A percentile compares a stretch with the other conserved stretches of the same genome.
Evolutionary conservation across 2,888 invertebrate species (phyloP).

Genomic region (Nezara viridula): DNA sequence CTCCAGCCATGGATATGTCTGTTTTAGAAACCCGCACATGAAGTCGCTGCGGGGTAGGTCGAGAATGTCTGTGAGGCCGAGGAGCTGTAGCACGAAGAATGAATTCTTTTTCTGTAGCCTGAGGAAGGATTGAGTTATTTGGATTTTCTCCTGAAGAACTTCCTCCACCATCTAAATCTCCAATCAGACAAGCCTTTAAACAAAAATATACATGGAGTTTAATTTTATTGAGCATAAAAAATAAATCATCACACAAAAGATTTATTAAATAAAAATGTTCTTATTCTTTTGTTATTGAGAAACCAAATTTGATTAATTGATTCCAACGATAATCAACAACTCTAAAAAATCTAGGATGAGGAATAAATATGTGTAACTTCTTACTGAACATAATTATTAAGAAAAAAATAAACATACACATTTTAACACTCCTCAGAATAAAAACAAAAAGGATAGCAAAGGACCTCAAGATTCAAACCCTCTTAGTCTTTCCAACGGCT

Average conservation of each 20-base stretch:
- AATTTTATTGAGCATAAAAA: neutral
- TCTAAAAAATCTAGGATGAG: too few species aligned
- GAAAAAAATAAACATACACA: neutral
- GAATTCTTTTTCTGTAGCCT: constrained; percentile 76
- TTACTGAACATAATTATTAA: neutral
- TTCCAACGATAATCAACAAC: too few species aligned
- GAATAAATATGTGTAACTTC: neutral
- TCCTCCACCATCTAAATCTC: constrained; percentile 67
- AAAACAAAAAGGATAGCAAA: too few species aligned
- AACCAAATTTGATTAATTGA: too few species aligned
- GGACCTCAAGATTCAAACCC: too few species aligned
- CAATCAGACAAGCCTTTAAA: constrained; percentile 55
- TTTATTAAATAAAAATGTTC: neutral
- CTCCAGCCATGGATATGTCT: constrained; percentile 81
- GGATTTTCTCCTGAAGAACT: constrained; percentile 67
- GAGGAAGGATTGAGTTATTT: constrained; percentile 68
- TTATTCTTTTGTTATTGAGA: too few species aligned
- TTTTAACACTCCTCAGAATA: neutral
- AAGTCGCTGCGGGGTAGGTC: constrained; percentile 77
- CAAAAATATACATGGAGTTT: neutral
- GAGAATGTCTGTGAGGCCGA: constrained; percentile 75
- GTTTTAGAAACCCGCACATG: constrained; percentile 79
- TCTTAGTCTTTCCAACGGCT: too few species aligned
- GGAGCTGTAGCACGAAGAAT: constrained; percentile 75
- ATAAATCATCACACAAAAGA: neutral